A percentile compares a stretch with the other conserved stretches of the same genome.
phyloP scores from a whole-genome alignment of 2,797 vertebrate genomes.

The Mormyrus hasselquistii region DNA sequence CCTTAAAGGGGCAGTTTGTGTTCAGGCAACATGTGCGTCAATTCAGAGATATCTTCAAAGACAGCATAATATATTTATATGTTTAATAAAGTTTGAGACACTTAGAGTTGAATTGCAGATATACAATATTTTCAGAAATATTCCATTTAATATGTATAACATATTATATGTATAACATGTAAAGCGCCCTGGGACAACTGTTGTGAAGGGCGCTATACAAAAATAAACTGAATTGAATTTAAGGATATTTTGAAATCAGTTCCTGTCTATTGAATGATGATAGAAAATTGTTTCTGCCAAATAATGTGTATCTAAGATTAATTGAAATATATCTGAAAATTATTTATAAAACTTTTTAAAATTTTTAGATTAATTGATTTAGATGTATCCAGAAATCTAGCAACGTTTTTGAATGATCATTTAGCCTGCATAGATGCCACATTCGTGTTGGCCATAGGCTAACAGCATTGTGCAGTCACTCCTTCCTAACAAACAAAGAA shows the following conservation, averaged over 20 bases:
- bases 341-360: not conserved
- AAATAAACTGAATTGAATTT: no score
- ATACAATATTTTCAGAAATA: not conserved
- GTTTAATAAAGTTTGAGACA: not conserved
- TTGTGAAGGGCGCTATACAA: no score
- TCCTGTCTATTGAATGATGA: not conserved
- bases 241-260: not conserved
- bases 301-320: not conserved
- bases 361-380: not conserved
- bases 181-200: no score
- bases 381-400: not conserved
- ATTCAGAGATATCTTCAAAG: not conserved
- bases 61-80: not conserved
- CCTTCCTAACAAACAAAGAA: not conserved
- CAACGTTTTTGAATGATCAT: not conserved
- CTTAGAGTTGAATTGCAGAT: not conserved
- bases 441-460: not conserved
- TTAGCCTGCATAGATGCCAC: not conserved
- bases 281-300: not conserved
- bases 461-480: not conserved
- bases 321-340: not conserved
- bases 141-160: not conserved
- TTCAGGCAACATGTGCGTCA: not conserved
- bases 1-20: constrained; percentile 10
- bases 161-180: no score